A percentile compares a stretch with the other conserved stretches of the same genome.
Evolutionary conservation across 2,797 vertebrate genomes (phyloP).

Genomic region (Pangasius krempfi): DNA sequence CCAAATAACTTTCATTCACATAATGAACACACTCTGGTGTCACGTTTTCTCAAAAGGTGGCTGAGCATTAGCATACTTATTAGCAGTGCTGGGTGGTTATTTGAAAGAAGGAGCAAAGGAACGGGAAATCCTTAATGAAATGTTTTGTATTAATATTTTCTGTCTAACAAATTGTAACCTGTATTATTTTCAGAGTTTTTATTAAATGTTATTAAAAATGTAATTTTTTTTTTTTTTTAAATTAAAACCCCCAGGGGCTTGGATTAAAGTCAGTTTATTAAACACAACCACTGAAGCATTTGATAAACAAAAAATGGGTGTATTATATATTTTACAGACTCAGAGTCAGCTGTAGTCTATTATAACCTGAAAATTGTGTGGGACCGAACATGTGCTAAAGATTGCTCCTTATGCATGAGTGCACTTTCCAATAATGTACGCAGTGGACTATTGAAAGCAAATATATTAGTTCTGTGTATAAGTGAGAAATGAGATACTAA

Average conservation of each 20-base stretch:
- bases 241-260: neutral
- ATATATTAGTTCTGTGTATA: constrained; percentile 4
- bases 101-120: neutral
- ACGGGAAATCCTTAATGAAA: neutral
- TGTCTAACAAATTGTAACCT: neutral
- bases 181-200: neutral
- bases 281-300: constrained; percentile 53
- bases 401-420: constrained; percentile 27
- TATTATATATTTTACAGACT: constrained; percentile 27
- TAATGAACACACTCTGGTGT: neutral
- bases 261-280: constrained; percentile 61
- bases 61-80: neutral
- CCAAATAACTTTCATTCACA: constrained; percentile 10
- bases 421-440: constrained; percentile 34
- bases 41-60: neutral
- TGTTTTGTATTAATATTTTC: neutral
- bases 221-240: neutral
- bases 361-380: constrained; percentile 42
- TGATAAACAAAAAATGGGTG: constrained; percentile 36
- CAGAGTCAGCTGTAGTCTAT: neutral
- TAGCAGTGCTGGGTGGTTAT: neutral
- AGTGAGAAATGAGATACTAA: constrained; percentile 8
- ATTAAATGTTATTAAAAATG: neutral
- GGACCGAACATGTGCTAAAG: constrained; percentile 17
- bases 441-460: constrained; percentile 16